Conservation (phyloP, 2,113 vertebrate species). For the Psephotus haematonotus region DNA sequence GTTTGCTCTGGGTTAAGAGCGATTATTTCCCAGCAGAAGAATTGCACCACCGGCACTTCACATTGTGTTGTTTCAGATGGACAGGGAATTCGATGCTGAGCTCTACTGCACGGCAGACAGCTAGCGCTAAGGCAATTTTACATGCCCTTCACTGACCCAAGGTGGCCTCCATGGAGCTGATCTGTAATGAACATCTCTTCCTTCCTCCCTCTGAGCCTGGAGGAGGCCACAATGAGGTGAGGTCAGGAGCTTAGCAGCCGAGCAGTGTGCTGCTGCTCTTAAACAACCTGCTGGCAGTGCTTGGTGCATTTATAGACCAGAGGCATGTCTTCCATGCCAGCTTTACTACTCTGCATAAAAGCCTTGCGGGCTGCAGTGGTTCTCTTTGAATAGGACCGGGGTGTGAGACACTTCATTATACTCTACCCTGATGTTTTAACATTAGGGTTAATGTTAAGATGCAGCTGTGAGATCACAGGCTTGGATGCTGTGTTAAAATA, state of each 20-base stretch:
- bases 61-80: background rate
- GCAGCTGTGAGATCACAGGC: background rate
- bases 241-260: background rate
- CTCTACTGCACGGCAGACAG: background rate
- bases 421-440: background rate
- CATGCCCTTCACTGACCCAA: rapidly evolving
- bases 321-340: rapidly evolving
- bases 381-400: background rate
- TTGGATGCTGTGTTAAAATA: background rate
- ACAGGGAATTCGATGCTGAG: background rate
- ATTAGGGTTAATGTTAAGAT: background rate
- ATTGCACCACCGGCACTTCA: background rate
- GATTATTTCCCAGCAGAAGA: background rate
- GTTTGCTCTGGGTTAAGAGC: background rate
- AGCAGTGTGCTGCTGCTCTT: background rate
- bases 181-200: background rate
- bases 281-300: background rate
- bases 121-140: background rate
- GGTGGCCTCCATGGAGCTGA: background rate
- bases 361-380: background rate
- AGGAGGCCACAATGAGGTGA: background rate
- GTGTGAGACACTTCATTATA: background rate
- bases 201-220: background rate
- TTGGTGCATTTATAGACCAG: rapidly evolving
- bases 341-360: background rate